Evolutionary conservation across 2,888 invertebrate genomes (phyloP), one percentile per base, ranked within the genome.

Genomic region (Cryptosula pallasiana): DNA sequence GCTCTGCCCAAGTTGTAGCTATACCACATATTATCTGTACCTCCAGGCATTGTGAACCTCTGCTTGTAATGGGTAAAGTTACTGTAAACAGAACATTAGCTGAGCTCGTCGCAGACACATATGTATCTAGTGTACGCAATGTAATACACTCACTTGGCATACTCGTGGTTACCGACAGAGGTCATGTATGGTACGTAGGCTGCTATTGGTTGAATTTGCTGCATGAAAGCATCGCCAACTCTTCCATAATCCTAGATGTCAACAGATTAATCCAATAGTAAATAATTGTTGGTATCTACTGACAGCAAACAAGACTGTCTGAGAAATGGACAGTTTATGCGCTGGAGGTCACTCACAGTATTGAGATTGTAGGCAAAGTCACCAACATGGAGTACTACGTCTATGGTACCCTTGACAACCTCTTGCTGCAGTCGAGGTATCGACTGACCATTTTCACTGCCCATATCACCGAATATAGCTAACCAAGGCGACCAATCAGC

Each of bases 381-480:
- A 5, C 70, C 70, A 54, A 70, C 70, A 70, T 96, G 96, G 72
- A 96, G 88, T 72, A 94, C 89, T 72, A 92, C 89, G 87, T 96
- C 94, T 84, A 93, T 94, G 82, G 90, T 85, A 9, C 90, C 91
- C 58, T 88, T 87, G 79, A 93, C 91, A 0, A 92, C 89, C 80
- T 96, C 95, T 78, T 91, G 88, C 85, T 95, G 94, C 5, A 98
- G 86, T 75, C 92, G 88, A 0, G 91, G 89, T 72, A 97, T 87
- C 0, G 95, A 93, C 78, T 92, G 91, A 0, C 95, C 94, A 86
- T 96, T 96, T 77, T 90, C 90, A 82, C 92, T 92, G 35, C 97
- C 97, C 91, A 98, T 90, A 83, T 97, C 97, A 0, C 97, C 97
- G 81, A 90, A 96, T 77, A 97, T 89, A 34, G 92, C 95, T 57